phyloP scores from a whole-genome alignment of 2,113 vertebrate species.

The Myotis davidii region DNA sequence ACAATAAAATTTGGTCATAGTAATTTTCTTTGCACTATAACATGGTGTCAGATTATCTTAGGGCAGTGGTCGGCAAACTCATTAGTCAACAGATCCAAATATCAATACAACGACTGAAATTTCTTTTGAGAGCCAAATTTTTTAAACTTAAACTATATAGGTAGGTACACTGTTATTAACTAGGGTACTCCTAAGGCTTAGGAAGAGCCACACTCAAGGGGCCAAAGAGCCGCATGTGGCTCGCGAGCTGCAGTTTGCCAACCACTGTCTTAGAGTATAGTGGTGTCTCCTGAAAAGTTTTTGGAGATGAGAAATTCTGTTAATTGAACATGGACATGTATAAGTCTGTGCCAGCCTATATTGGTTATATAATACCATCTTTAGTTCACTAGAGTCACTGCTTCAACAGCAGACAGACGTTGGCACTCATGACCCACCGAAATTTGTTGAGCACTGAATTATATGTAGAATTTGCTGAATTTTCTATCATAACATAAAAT shows the following conservation, averaged over 20 bases:
- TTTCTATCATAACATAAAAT: conserved; percentile 58
- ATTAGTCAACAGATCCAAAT: too few species aligned
- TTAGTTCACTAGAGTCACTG: not conserved
- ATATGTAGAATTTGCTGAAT: conserved; percentile 45
- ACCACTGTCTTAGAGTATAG: not conserved
- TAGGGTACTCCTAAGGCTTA: too few species aligned
- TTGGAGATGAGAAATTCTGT: conserved; percentile 38
- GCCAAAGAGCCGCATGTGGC: too few species aligned
- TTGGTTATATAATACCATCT: not conserved
- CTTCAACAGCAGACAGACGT: not conserved
- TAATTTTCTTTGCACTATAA: conserved; percentile 31
- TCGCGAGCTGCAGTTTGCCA: too few species aligned
- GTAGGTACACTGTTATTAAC: too few species aligned
- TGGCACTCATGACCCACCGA: not conserved
- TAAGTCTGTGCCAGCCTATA: not conserved
- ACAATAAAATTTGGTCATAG: not conserved
- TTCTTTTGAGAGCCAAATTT: too few species aligned
- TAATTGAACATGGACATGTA: not conserved
- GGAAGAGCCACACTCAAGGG: too few species aligned
- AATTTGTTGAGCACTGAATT: not conserved
- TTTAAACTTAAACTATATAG: too few species aligned
- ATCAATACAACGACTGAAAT: too few species aligned
- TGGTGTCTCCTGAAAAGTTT: not conserved
- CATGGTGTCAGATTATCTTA: not conserved
- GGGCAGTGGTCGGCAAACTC: not conserved